Percentiles rank a stretch among this genome's conserved stretches.
Evolutionary conservation across 2,888 invertebrate species (phyloP).

Genomic region (Proisotoma minuta): DNA sequence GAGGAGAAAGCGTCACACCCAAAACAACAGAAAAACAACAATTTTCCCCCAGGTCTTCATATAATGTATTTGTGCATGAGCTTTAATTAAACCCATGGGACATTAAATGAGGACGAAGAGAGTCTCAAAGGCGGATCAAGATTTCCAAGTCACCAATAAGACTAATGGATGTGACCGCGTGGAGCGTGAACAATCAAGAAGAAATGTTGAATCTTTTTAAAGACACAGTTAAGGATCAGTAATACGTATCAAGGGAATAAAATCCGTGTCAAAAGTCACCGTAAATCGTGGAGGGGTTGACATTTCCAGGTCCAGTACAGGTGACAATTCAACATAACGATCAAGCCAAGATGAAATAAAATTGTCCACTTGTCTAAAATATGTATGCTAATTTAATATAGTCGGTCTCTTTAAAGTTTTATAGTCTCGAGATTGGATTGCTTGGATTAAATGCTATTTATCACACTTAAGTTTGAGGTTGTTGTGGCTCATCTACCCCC

Average conservation of each 20-base stretch:
- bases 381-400: too few species aligned
- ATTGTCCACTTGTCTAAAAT: too few species aligned
- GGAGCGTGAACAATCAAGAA: slow-evolving; percentile 25
- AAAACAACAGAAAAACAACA: too few species aligned
- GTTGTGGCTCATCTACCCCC: slow-evolving; percentile 37
- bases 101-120: too few species aligned
- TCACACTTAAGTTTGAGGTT: too few species aligned
- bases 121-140: background rate
- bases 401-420: background rate
- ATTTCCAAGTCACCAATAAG: background rate
- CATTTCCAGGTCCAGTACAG: slow-evolving; percentile 36
- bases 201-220: slow-evolving; percentile 1
- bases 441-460: background rate
- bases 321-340: too few species aligned
- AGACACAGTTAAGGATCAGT: background rate
- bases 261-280: slow-evolving; percentile 38
- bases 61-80: too few species aligned
- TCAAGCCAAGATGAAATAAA: too few species aligned
- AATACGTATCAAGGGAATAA: background rate
- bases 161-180: slow-evolving; percentile 18
- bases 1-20: too few species aligned
- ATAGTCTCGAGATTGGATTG: background rate
- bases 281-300: slow-evolving; percentile 36
- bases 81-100: background rate
- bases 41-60: too few species aligned